phyloP scores from a whole-genome alignment of 2,797 vertebrate genomes.

The Cyprinodon diabolis region DNA sequence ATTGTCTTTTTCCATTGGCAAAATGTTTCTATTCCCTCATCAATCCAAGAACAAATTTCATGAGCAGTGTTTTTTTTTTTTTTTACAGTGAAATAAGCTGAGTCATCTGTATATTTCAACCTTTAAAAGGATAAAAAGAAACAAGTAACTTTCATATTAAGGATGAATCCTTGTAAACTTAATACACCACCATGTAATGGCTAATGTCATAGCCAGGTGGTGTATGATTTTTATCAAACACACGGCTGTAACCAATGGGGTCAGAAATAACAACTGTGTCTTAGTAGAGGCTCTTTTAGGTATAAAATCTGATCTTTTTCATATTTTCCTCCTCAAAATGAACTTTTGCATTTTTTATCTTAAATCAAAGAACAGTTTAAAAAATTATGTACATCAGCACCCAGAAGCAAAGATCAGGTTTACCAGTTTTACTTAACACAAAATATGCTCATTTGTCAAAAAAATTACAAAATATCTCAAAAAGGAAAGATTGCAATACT shows the following conservation, averaged over 20 bases:
- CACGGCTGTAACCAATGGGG: neutral
- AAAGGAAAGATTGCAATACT: neutral
- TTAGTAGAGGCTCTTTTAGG: neutral
- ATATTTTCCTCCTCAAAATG: conserved; percentile 1
- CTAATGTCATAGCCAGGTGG: neutral
- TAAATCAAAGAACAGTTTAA: conserved; percentile 19
- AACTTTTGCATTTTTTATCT: neutral
- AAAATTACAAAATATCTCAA: conserved; percentile 14
- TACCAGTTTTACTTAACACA: conserved; percentile 10
- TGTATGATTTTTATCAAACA: neutral
- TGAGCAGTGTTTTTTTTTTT: too few species aligned
- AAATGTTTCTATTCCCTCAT: too few species aligned
- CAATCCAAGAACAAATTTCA: too few species aligned
- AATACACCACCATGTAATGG: neutral
- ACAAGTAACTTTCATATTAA: neutral
- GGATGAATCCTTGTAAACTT: neutral
- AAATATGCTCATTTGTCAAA: conserved; percentile 31
- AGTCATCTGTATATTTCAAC: neutral
- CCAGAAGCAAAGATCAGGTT: conserved; percentile 15
- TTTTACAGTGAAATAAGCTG: neutral
- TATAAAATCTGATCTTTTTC: neutral
- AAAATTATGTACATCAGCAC: conserved; percentile 56
- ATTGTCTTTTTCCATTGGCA: too few species aligned
- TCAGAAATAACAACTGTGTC: neutral
- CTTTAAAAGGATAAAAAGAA: neutral